Percentiles rank a stretch among this genome's conserved stretches.
Evolutionary conservation across 1,140 invertebrate species (phyloP).

Genomic region (Drosophila ohnishii): DNA sequence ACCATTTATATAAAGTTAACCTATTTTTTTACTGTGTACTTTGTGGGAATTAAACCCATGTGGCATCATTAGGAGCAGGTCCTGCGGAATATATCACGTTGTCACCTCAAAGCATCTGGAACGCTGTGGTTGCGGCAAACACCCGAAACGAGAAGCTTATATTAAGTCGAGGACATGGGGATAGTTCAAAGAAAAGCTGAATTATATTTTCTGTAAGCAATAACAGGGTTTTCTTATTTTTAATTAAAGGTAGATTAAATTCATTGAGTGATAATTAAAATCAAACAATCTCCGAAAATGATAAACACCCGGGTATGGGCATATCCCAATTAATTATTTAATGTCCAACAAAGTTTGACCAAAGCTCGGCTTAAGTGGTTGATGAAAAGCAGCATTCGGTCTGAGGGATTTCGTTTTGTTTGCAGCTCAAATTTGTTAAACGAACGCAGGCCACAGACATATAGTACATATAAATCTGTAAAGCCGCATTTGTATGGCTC

Average conservation of each 20-base stretch:
- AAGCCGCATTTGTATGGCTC: slow-evolving; percentile 29
- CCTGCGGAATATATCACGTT: slow-evolving; percentile 1
- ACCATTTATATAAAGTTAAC: not conserved
- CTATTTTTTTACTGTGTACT: not conserved
- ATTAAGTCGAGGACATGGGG: slow-evolving; percentile 1
- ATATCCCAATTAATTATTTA: slow-evolving; percentile 14
- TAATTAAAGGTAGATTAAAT: not conserved
- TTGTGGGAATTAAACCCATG: not conserved
- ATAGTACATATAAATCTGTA: slow-evolving; percentile 9
- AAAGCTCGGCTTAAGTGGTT: slow-evolving; percentile 20
- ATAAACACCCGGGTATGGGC: not conserved
- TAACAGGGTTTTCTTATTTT: not conserved
- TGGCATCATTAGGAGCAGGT: slow-evolving; percentile 46
- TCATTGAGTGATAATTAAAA: not conserved
- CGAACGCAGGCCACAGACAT: slow-evolving; percentile 2
- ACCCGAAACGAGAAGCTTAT: not conserved
- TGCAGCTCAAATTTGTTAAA: slow-evolving; percentile 33
- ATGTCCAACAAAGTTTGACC: slow-evolving; percentile 11
- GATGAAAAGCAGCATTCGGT: slow-evolving; percentile 5
- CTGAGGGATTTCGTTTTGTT: slow-evolving; percentile 22
- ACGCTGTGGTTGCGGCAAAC: slow-evolving; percentile 54
- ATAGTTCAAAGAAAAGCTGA: not conserved
- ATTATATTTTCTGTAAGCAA: not conserved
- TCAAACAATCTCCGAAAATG: not conserved
- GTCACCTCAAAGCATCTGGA: slow-evolving; percentile 19